Evolutionary conservation across 1,140 invertebrate genomes (phyloP), one percentile per base, ranked within the genome.

Genomic region (Drosophila punjabiensis): DNA sequence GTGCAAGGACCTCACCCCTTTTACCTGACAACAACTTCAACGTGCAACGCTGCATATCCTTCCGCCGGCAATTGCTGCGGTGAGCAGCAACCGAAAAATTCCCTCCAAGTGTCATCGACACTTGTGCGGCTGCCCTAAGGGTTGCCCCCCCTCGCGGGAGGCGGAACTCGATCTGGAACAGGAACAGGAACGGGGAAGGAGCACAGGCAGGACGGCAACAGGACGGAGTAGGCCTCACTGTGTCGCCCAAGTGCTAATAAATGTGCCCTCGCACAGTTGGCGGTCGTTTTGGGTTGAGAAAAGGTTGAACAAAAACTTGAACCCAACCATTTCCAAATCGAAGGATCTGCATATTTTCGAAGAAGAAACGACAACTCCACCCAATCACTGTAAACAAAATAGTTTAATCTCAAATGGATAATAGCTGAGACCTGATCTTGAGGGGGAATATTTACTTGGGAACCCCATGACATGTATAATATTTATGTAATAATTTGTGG

Each of bases 191-290:
- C 37, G 67, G 65, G 52, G 28, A 71, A n/a, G 58, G 64, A 64
- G 39, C 59, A 18, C 30, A 16, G 55, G 24, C 55, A 58, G 35
- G 20, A 37, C 53, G 24, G 55, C 33, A 39, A 64, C 65, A 66
- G 62, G 45, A 77, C 58, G 61, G 45, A 58, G 63, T 63, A 76
- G 81, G 77, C 69, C 65, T 63, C 68, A 82, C 85, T 69, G 87
- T 90, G 82, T 91, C 82, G 86, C 82, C 76, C 82, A 90, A 90
- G 86, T 91, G 87, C 87, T 90, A 90, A 90, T 90, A 90, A 90
- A 86, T 82, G 86, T 91, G 79, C 82, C 69, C 79, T 80, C 60
- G 82, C 86, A 78, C 86, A 90, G 86, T 90, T 76, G 86, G 86
- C 71, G 82, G 82, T 89, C 82, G 67, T 28, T 47, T 47, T 14